These are phyloP conservation scores for Denticeps clupeoides DNA, from an alignment of 2,797 vertebrate genomes.

Conservation along the genomic window DNA sequence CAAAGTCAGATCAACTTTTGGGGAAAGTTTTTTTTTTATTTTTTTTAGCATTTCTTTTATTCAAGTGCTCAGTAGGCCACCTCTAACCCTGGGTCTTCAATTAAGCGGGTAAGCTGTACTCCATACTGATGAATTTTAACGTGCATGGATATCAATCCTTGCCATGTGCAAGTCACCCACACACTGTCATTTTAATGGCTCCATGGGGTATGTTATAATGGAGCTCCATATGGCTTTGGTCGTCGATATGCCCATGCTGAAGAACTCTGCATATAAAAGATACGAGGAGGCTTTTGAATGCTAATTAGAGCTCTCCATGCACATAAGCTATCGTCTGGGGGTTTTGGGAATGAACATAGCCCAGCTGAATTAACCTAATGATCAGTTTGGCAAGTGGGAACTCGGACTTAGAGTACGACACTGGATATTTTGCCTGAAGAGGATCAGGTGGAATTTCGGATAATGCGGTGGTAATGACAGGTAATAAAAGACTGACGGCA, in stretches of 20 bases:
- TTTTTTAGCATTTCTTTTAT: too few species aligned
- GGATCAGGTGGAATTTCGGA: too few species aligned
- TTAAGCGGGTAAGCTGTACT: conserved; percentile 18
- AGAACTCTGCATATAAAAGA: conserved; percentile 1
- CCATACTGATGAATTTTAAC: conserved; percentile 41
- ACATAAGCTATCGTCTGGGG: conserved; percentile 6
- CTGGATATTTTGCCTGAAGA: too few species aligned
- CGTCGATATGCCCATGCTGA: conserved; percentile 4
- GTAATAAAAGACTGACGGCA: too few species aligned
- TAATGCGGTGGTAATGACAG: too few species aligned
- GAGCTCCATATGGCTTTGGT: conserved; percentile 40
- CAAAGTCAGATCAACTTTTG: too few species aligned
- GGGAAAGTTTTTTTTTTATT: too few species aligned
- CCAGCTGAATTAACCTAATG: conserved; percentile 11
- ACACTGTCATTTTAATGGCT: conserved; percentile 47
- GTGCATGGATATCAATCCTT: conserved; percentile 42
- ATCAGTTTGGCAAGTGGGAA: conserved; percentile 9
- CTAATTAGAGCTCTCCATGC: conserved; percentile 17
- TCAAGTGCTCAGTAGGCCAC: conserved; percentile 41
- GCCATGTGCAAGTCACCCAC: conserved; percentile 42
- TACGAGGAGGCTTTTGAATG: conserved; percentile 14
- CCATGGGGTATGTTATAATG: conserved; percentile 40
- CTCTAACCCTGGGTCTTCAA: conserved; percentile 31
- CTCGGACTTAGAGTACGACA: conserved; percentile 5
- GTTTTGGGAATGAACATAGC: conserved; percentile 1